A percentile compares a stretch with the other conserved stretches of the same genome.
Conservation (phyloP, 2,113 vertebrate species). For the Noturus placidus region DNA sequence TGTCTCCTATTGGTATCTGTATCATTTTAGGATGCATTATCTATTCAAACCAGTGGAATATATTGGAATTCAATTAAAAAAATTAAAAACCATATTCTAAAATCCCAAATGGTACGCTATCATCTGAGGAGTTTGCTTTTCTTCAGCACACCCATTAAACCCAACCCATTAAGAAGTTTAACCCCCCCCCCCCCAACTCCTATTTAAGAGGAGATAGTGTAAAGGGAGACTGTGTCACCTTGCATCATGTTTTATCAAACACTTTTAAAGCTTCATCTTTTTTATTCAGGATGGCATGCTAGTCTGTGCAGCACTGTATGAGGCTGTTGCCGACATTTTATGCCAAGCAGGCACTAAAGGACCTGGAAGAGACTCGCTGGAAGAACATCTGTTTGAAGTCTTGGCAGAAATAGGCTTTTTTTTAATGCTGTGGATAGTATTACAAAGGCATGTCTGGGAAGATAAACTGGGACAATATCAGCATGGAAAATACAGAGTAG, state of each 20-base stretch:
- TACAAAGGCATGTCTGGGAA: constrained; percentile 71
- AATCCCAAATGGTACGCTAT: not conserved
- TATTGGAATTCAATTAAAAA: not conserved
- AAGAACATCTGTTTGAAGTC: constrained; percentile 72
- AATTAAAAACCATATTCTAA: not conserved
- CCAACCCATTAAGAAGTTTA: constrained; percentile 32
- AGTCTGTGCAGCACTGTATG: constrained; percentile 41
- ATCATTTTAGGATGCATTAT: not conserved
- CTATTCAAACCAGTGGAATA: not conserved
- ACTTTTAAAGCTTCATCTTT: constrained; percentile 28
- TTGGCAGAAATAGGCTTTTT: constrained; percentile 63
- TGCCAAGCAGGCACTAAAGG: constrained; percentile 58
- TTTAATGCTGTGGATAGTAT: constrained; percentile 58
- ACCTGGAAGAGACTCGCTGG: constrained; percentile 54
- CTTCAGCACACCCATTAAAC: constrained; percentile 26
- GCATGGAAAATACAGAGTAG: constrained; percentile 55
- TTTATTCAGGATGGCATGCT: constrained; percentile 26
- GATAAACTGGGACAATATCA: constrained; percentile 65
- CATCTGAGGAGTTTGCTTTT: not conserved
- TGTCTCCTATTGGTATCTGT: not conserved
- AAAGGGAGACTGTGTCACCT: constrained; percentile 31
- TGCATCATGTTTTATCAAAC: not conserved
- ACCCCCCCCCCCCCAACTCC: not conserved
- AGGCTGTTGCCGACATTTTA: constrained; percentile 61
- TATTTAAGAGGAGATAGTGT: constrained; percentile 15